Base-by-base conservation (phyloP, 2,888 invertebrate genomes). In the Cremastinae sp. region DNA sequence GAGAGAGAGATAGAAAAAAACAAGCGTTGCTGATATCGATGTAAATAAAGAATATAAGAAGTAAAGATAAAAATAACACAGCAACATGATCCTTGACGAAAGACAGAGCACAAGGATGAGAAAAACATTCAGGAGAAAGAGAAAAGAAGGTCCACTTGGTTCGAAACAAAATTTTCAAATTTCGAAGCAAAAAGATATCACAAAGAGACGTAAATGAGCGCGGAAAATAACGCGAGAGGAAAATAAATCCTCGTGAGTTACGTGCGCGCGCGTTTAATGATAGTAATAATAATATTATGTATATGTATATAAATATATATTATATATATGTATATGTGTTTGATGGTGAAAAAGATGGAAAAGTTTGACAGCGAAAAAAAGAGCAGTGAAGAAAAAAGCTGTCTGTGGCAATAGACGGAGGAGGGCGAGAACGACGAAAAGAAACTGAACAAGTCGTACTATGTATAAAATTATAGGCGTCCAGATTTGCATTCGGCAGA, bases 41-140 rank as follows among this genome's bases (percentile, higher is more conserved):
- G 88, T 89, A 89, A 86, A 88, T 89, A n/a, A n/a, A n/a, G n/a
- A n/a, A 88, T 76, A 81, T 75, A 72, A 9, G 12, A 55, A 47
- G 41, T 10, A 62, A 28, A 18, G 37, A 41, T 7, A 41, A 12
- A 5, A 18, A 43, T n/a, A n/a, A n/a, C n/a, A n/a, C n/a, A n/a
- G n/a, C n/a, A n/a, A n/a, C n/a, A n/a, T n/a, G n/a, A n/a, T n/a
- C n/a, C n/a, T n/a, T n/a, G n/a, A n/a, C n/a, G n/a, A n/a, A n/a
- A n/a, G n/a, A n/a, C n/a, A n/a, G n/a, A n/a, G n/a, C n/a, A n/a
- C n/a, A n/a, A n/a, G n/a, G n/a, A n/a, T n/a, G n/a, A n/a, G n/a
- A n/a, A n/a, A n/a, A n/a, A n/a, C n/a, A n/a, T n/a, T n/a, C n/a
- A n/a, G n/a, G n/a, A n/a, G n/a, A n/a, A n/a, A n/a, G n/a, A n/a